These are phyloP conservation scores for Drosophila saltans DNA, from an alignment of 1,140 invertebrate species.

Conservation along the genomic window DNA sequence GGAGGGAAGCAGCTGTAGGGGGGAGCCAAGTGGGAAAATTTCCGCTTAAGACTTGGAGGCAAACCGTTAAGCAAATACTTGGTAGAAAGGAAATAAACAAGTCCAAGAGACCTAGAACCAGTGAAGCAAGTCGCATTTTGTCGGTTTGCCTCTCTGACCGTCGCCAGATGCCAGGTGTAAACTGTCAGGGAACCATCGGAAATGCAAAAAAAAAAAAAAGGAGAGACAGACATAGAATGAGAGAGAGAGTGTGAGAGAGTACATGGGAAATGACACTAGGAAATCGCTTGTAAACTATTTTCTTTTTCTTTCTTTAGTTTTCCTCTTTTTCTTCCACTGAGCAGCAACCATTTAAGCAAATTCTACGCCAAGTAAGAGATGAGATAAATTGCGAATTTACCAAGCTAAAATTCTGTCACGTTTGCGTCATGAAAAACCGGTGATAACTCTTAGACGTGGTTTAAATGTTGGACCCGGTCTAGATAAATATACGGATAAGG, in stretches of 20 bases:
- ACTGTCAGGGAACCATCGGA: constrained; percentile 46
- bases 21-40: constrained; percentile 26
- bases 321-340: neutral
- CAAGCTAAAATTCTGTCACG: constrained; percentile 76
- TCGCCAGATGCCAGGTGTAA: constrained; percentile 75
- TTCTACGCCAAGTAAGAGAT: neutral
- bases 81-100: constrained; percentile 71
- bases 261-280: constrained; percentile 79
- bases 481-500: constrained; percentile 59
- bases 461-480: constrained; percentile 57
- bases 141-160: constrained; percentile 44
- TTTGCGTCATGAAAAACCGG: constrained; percentile 47
- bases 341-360: constrained; percentile 3
- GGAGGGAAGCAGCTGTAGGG: neutral
- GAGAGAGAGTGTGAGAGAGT: constrained; percentile 34
- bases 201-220: constrained; percentile 14
- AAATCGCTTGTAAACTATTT: constrained; percentile 78
- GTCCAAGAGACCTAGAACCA: constrained; percentile 59
- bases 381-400: constrained; percentile 48
- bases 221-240: neutral
- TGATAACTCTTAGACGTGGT: constrained; percentile 75
- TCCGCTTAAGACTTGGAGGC: constrained; percentile 36
- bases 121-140: constrained; percentile 64
- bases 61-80: constrained; percentile 69
- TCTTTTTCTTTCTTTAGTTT: neutral